Conservation (phyloP, 2,888 invertebrate genomes). For the Caradrina clavipalpis region DNA sequence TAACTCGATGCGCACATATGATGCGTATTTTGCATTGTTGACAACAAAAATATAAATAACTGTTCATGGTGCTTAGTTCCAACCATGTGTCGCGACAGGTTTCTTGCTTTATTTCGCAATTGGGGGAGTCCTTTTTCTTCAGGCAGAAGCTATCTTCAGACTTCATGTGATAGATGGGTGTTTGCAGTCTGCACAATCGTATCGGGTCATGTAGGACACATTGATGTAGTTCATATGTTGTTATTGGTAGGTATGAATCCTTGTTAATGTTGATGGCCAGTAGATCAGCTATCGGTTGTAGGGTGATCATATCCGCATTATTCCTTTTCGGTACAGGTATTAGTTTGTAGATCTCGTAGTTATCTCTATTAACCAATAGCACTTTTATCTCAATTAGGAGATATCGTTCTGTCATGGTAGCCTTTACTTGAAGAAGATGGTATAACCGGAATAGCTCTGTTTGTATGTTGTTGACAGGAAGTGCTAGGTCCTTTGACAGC, state of each 20-base stretch:
- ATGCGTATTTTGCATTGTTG: slow-evolving; percentile 19
- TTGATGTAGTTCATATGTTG: slow-evolving; percentile 15
- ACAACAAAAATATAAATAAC: slow-evolving; percentile 28
- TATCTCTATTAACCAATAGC: slow-evolving; percentile 49
- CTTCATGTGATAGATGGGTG: slow-evolving; percentile 11
- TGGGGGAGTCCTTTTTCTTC: neutral
- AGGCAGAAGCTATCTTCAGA: slow-evolving; percentile 16
- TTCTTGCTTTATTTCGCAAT: slow-evolving; percentile 4
- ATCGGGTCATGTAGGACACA: slow-evolving; percentile 16
- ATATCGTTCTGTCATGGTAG: slow-evolving; percentile 42
- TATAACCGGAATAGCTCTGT: slow-evolving; percentile 7
- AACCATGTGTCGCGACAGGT: slow-evolving; percentile 12
- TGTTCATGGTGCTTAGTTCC: slow-evolving; percentile 23
- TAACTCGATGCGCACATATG: slow-evolving; percentile 24
- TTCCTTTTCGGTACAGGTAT: slow-evolving; percentile 29
- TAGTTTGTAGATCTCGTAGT: slow-evolving; percentile 32
- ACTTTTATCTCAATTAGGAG: slow-evolving; percentile 56
- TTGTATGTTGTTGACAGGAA: slow-evolving; percentile 18
- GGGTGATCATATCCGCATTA: slow-evolving; percentile 29
- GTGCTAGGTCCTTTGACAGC: slow-evolving; percentile 32
- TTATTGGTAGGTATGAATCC: slow-evolving; percentile 36
- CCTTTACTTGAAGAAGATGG: slow-evolving; percentile 15
- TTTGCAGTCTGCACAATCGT: slow-evolving; percentile 2
- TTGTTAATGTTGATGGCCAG: slow-evolving; percentile 46
- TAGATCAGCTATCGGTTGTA: slow-evolving; percentile 45